Evolutionary conservation across 2,797 vertebrate genomes (phyloP).

Genomic region (Oryzias dopingdopingensis): DNA sequence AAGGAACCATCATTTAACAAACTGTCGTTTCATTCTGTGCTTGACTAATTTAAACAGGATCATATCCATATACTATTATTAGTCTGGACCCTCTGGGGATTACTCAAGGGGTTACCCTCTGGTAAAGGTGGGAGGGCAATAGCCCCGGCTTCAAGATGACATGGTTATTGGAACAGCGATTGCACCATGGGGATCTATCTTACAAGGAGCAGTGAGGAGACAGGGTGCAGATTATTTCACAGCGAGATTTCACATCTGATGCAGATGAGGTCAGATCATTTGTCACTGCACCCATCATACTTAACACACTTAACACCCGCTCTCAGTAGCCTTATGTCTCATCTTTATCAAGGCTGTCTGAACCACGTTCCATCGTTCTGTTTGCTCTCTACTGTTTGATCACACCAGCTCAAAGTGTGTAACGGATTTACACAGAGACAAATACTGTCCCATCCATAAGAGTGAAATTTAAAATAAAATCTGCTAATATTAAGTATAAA

Average conservation of each 20-base stretch:
- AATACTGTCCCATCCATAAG: constrained; percentile 44
- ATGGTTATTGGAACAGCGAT: constrained; percentile 65
- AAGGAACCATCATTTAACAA: constrained; percentile 52
- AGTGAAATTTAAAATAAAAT: no score
- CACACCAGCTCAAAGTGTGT: constrained; percentile 39
- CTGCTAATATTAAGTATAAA: no score
- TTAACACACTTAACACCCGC: constrained; percentile 62
- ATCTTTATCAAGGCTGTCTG: constrained; percentile 25
- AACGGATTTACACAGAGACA: constrained; percentile 36
- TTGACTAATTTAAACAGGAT: constrained; percentile 62
- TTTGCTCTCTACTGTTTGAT: constrained; percentile 27
- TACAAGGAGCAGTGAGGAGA: constrained; percentile 34
- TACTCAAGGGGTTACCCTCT: constrained; percentile 61
- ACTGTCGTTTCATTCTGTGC: constrained; percentile 70
- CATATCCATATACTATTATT: constrained; percentile 68
- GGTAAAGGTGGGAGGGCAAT: constrained; percentile 71
- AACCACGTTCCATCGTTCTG: constrained; percentile 18
- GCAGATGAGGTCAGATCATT: constrained; percentile 64
- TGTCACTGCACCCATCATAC: constrained; percentile 62
- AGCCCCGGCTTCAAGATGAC: constrained; percentile 62
- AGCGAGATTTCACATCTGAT: constrained; percentile 48
- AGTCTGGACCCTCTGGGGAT: constrained; percentile 56
- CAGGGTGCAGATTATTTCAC: constrained; percentile 40
- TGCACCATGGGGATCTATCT: constrained; percentile 65
- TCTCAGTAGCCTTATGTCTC: constrained; percentile 49